These are phyloP conservation scores for Amphipoea lucens DNA, from an alignment of 2,888 invertebrate genomes.

Conservation along the genomic window DNA sequence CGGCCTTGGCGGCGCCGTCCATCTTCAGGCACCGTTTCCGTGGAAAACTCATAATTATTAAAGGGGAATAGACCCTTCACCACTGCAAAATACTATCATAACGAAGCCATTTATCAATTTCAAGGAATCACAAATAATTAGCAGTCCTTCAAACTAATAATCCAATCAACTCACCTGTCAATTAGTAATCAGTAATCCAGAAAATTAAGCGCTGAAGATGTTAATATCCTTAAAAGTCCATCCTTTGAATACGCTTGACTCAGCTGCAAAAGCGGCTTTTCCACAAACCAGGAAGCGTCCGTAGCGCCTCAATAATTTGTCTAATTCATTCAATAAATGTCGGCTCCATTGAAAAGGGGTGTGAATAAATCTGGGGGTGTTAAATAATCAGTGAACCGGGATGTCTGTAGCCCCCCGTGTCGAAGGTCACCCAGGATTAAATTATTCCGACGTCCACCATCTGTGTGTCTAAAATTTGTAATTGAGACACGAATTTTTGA, in stretches of 20 bases:
- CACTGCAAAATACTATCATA: not conserved
- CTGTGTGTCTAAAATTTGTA: slow-evolving; percentile 64
- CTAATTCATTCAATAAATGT: slow-evolving; percentile 64
- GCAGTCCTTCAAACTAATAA: slow-evolving; percentile 7
- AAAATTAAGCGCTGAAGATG: slow-evolving; percentile 17
- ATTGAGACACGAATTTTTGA: slow-evolving; percentile 62
- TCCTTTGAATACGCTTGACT: not conserved
- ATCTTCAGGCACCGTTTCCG: no score
- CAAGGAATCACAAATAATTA: not conserved
- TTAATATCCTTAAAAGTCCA: slow-evolving; percentile 1
- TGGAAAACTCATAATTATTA: not conserved
- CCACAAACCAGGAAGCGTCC: slow-evolving; percentile 15
- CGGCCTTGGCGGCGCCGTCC: no score
- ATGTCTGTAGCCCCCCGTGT: slow-evolving; percentile 42
- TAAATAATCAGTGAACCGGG: slow-evolving; percentile 61
- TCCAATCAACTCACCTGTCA: not conserved
- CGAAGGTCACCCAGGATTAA: slow-evolving; percentile 62
- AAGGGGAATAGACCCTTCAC: not conserved
- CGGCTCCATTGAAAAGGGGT: slow-evolving; percentile 63
- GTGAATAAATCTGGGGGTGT: slow-evolving; percentile 61
- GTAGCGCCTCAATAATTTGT: slow-evolving; percentile 53
- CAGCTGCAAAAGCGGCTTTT: slow-evolving; percentile 11
- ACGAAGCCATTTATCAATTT: not conserved
- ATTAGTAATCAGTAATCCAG: slow-evolving; percentile 20
- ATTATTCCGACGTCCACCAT: slow-evolving; percentile 62